Percentiles rank a stretch among this genome's conserved stretches.
These are phyloP conservation scores for Ganaspis sp. DNA, from an alignment of 1,140 invertebrate genomes.

Conservation along the genomic window DNA sequence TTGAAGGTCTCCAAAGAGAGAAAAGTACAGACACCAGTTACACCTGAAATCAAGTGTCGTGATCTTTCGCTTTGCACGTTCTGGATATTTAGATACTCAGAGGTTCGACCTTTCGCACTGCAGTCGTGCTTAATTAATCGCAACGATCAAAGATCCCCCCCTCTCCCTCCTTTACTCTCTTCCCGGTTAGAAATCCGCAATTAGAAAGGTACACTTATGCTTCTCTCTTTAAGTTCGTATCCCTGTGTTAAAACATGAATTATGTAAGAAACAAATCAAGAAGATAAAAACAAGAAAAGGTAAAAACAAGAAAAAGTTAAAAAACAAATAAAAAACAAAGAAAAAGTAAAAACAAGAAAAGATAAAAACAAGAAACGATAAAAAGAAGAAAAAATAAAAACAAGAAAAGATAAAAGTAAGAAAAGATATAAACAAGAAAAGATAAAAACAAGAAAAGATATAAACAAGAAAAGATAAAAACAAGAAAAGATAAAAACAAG, in stretches of 20 bases:
- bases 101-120: constrained; percentile 36
- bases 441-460: too few relatives aligned
- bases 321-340: too few relatives aligned
- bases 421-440: too few relatives aligned
- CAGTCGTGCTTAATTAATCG: constrained; percentile 56
- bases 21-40: constrained; percentile 13
- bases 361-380: too few relatives aligned
- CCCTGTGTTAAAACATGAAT: constrained; percentile 55
- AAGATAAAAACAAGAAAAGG: too few relatives aligned
- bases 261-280: constrained; percentile 61
- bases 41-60: constrained; percentile 29
- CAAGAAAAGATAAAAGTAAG: too few relatives aligned
- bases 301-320: too few relatives aligned
- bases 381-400: too few relatives aligned
- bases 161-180: constrained; percentile 5
- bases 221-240: constrained; percentile 26
- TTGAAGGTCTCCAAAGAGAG: neutral
- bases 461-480: too few relatives aligned
- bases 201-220: constrained; percentile 53
- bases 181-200: constrained; percentile 46
- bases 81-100: constrained; percentile 31
- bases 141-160: constrained; percentile 48
- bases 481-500: too few relatives aligned
- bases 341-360: too few relatives aligned
- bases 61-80: constrained; percentile 18